A percentile compares a stretch with the other conserved stretches of the same genome.
These are phyloP conservation scores for Helogale parvula DNA, from an alignment of 2,113 vertebrate genomes.

Conservation along the genomic window DNA sequence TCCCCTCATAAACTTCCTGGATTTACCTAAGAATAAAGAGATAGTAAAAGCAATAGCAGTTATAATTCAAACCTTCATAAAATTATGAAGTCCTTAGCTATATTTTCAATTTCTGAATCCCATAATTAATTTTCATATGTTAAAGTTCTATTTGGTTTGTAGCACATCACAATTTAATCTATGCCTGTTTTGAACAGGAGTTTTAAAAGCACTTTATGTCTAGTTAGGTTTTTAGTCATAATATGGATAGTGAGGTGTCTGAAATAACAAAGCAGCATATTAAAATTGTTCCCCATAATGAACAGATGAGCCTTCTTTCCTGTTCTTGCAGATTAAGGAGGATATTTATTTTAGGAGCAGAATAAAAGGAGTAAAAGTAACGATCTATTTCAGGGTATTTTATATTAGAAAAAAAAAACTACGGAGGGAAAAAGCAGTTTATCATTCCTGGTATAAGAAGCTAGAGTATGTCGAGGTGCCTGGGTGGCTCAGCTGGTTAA, in stretches of 20 bases:
- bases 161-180: background rate
- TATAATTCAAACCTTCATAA: background rate
- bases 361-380: background rate
- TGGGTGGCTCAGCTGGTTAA: background rate
- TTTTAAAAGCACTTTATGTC: background rate
- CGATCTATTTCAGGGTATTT: background rate
- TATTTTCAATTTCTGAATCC: constrained; percentile 1
- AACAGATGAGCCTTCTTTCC: background rate
- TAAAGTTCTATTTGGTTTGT: background rate
- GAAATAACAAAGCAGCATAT: background rate
- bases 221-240: background rate
- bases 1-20: background rate
- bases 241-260: background rate
- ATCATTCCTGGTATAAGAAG: background rate
- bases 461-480: background rate
- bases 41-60: background rate
- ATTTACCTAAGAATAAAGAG: background rate
- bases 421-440: background rate
- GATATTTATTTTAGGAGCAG: background rate
- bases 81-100: background rate
- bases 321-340: background rate
- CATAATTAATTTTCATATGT: background rate
- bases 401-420: background rate
- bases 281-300: background rate
- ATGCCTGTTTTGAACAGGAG: background rate